Evolutionary conservation across 2,888 invertebrate species (phyloP), one percentile per base, ranked within the genome.

Genomic region (Suillia variegata): DNA sequence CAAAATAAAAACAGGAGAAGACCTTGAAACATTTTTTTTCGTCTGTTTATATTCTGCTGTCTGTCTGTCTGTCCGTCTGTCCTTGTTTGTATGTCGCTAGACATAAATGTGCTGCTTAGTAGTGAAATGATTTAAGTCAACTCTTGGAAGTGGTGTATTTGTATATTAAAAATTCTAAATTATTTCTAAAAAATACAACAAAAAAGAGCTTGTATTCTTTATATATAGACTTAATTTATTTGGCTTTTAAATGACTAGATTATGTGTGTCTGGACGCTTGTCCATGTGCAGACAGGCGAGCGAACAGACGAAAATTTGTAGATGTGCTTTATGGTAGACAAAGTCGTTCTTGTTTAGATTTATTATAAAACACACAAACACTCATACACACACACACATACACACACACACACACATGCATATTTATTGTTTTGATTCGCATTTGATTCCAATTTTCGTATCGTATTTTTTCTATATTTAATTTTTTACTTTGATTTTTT

Each of bases 341-440:
- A 48, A 24, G 55, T 56, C 53, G 51, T 45, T 51, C 15, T 45
- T 53, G 38, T 57, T 54, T 54, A 56, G 48, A 55, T 56, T 49
- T 48, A 53, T 56, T 56, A 50, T 54, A 42, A 13, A 10, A 5
- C 5, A 45, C 20, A 45, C 17, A 38, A 8, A 38, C 12, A 6
- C 38, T 31, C 31, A 31, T 38, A 38, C 15, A 38, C 38, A 38
- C 38, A 38, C 12, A 6, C 38, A 13, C 8, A 38, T n/a, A n/a
- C n/a, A n/a, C 31, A 13, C n/a, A 13, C n/a, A n/a, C n/a, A n/a
- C 4, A 8, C 15, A 4, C 17, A 18, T 22, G 15, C 12, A 31
- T 55, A 53, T 22, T 45, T 20, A 51, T 54, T 58, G 54, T 49
- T 59, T 57, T 57, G 57, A 54, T 62, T 56, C 51, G 54, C 56